These are phyloP conservation scores for Rhadinocentrus ornatus DNA, from an alignment of 2,797 vertebrate species.

Conservation along the genomic window DNA sequence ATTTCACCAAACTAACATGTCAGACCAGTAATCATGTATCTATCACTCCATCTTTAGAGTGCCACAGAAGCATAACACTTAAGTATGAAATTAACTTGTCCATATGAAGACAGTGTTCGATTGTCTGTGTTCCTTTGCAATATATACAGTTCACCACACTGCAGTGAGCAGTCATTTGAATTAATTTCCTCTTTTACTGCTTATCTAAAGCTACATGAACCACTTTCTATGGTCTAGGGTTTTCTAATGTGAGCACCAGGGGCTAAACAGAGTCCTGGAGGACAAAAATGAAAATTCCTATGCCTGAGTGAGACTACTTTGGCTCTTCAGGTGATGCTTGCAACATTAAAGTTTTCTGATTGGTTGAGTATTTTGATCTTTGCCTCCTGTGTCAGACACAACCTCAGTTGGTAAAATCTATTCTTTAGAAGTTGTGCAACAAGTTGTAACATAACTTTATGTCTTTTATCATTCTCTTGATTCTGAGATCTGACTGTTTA, in stretches of 20 bases:
- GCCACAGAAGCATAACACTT: background rate
- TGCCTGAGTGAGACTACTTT: background rate
- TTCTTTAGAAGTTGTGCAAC: too few relatives aligned
- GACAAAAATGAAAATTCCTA: background rate
- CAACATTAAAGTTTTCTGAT: background rate
- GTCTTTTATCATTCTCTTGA: background rate
- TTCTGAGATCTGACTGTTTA: background rate
- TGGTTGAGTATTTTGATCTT: background rate
- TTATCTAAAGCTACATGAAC: background rate
- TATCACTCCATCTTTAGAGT: background rate
- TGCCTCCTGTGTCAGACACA: too few relatives aligned
- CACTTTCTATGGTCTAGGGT: background rate
- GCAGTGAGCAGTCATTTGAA: background rate
- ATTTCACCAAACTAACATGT: background rate
- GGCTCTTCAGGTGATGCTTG: background rate
- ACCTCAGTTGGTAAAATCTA: too few relatives aligned
- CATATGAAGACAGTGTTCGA: background rate
- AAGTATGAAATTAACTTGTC: background rate
- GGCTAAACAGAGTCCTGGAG: background rate
- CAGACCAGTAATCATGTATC: constrained; percentile 28
- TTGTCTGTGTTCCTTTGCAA: too few relatives aligned
- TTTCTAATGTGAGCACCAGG: background rate
- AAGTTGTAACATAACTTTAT: background rate
- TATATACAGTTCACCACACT: background rate
- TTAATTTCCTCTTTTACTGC: background rate